Percentiles rank a stretch among this genome's conserved stretches.
Evolutionary conservation across 2,113 vertebrate genomes (phyloP).

Genomic region (Puntigrus tetrazona): DNA sequence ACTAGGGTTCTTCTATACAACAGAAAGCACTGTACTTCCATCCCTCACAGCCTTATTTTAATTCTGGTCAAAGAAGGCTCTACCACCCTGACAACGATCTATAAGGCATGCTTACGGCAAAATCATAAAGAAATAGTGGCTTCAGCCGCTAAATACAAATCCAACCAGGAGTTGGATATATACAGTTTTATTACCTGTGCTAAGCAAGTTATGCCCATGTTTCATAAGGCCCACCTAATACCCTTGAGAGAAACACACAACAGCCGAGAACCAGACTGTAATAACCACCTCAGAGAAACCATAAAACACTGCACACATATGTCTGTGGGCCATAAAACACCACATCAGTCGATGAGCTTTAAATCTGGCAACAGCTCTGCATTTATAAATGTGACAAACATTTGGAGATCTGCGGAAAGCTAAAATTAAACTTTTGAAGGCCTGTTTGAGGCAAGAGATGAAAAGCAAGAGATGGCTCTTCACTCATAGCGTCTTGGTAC

Average conservation of each 20-base stretch:
- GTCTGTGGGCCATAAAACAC: background rate
- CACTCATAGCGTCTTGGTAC: background rate
- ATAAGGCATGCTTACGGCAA: background rate
- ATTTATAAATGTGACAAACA: background rate
- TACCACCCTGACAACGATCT: background rate
- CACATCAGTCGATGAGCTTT: background rate
- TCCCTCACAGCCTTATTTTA: background rate
- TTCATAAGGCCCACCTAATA: background rate
- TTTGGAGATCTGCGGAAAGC: background rate
- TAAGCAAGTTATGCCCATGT: background rate
- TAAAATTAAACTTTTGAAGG: background rate
- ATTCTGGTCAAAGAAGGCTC: background rate
- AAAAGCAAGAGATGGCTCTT: background rate
- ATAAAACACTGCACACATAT: background rate
- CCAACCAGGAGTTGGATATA: background rate
- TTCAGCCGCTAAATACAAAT: background rate
- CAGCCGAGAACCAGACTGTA: background rate
- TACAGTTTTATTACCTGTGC: background rate
- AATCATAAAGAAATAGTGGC: background rate
- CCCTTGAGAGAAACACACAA: background rate
- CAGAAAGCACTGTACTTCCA: background rate
- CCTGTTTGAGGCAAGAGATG: background rate
- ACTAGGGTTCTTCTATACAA: background rate
- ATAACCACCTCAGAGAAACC: background rate
- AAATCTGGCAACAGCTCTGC: background rate